phyloP scores from a whole-genome alignment of 2,888 invertebrate genomes.

The Amphipoea lucens region DNA sequence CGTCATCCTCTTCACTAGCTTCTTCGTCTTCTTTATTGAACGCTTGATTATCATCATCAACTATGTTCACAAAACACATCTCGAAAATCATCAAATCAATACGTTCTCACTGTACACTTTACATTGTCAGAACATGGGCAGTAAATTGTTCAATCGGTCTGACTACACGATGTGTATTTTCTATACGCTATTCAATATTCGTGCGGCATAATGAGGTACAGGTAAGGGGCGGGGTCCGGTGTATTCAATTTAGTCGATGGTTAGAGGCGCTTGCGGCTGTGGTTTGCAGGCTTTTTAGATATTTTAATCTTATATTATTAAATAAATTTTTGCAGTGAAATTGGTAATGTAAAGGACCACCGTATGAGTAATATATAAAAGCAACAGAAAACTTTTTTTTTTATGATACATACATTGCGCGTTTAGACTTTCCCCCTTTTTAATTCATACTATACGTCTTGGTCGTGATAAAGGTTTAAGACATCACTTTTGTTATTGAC shows the following conservation, averaged over 20 bases:
- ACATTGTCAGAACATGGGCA: slow-evolving; percentile 41
- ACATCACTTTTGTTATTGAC: background rate
- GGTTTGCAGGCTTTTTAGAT: slow-evolving; percentile 30
- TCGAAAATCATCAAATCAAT: slow-evolving; percentile 26
- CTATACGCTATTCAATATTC: slow-evolving; percentile 66
- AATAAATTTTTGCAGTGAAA: background rate
- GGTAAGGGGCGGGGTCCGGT: slow-evolving; percentile 70
- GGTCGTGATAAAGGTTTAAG: background rate
- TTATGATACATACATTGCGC: background rate
- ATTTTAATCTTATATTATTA: background rate
- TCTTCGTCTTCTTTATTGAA: background rate
- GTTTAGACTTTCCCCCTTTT: background rate
- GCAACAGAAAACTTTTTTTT: background rate
- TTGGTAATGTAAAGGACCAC: background rate
- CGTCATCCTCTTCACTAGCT: rapidly evolving
- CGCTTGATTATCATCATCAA: background rate
- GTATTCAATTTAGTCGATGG: slow-evolving; percentile 66
- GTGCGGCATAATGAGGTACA: slow-evolving; percentile 70
- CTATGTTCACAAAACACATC: background rate
- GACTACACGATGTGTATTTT: slow-evolving; percentile 57
- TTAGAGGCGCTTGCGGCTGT: slow-evolving; percentile 39
- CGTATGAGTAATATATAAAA: background rate
- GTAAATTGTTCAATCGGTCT: slow-evolving; percentile 58
- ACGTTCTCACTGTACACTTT: slow-evolving; percentile 21
- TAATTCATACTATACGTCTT: background rate